These are phyloP conservation scores for Picathartes gymnocephalus DNA, from an alignment of 2,113 vertebrate species.

Conservation along the genomic window DNA sequence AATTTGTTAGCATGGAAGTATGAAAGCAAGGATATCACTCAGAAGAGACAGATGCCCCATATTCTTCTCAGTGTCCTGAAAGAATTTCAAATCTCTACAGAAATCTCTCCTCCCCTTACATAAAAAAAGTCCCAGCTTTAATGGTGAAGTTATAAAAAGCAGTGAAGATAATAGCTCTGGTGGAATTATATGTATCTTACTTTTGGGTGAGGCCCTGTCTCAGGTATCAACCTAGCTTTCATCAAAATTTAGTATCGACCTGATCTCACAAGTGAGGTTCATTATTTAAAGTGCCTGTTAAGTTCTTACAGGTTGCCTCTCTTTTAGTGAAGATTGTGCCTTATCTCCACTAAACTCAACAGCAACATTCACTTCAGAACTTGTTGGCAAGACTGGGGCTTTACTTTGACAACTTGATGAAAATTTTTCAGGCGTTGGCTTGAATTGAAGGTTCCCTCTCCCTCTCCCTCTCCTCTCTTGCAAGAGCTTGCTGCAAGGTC, in stretches of 20 bases:
- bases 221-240: conserved; percentile 9
- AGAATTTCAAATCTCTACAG: not conserved
- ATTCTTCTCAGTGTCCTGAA: conserved; percentile 25
- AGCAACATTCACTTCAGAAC: not conserved
- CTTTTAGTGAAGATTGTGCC: not conserved
- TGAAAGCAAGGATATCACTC: conserved; percentile 39
- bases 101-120: not conserved
- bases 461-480: too few relatives aligned
- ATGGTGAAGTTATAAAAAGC: not conserved
- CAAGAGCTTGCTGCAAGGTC: not conserved
- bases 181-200: not conserved
- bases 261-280: not conserved
- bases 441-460: not conserved
- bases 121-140: not conserved
- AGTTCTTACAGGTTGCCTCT: not conserved
- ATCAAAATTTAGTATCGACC: conserved; percentile 8
- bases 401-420: not conserved
- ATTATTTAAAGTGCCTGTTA: not conserved
- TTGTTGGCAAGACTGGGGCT: not conserved
- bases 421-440: not conserved
- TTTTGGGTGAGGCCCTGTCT: not conserved
- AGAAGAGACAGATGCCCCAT: conserved; percentile 2
- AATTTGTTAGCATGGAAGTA: conserved; percentile 47
- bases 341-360: not conserved
- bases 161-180: not conserved